Evolutionary conservation across 2,888 invertebrate species (phyloP).

Genomic region (Eilema griseolum): DNA sequence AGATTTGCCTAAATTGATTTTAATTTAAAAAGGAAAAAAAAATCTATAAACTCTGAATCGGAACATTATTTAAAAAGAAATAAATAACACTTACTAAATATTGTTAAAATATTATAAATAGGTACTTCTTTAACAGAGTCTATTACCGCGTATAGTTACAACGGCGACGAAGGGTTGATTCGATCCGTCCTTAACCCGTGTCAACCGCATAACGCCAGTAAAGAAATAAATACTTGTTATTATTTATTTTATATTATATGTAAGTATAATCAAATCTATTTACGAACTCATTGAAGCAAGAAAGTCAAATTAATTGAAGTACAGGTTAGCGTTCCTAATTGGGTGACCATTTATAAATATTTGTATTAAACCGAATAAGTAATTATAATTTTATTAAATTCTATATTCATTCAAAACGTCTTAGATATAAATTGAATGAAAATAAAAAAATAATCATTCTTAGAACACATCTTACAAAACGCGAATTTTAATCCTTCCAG

Average conservation of each 20-base stretch:
- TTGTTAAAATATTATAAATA: background rate
- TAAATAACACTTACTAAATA: background rate
- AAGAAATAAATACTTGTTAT: slow-evolving; percentile 59
- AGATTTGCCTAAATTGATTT: no score
- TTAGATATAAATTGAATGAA: background rate
- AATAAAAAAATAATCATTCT: background rate
- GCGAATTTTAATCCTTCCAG: background rate
- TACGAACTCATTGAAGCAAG: slow-evolving; percentile 18
- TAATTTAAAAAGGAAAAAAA: no score
- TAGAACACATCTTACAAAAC: background rate
- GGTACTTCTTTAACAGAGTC: slow-evolving; percentile 50
- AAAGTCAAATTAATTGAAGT: background rate
- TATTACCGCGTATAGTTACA: slow-evolving; percentile 51
- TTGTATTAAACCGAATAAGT: no score
- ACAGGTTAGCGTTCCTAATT: background rate
- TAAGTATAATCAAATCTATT: background rate
- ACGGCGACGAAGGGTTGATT: slow-evolving; percentile 47
- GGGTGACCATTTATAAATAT: background rate
- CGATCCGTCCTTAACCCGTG: slow-evolving; percentile 47
- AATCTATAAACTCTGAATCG: background rate
- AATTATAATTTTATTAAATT: no score
- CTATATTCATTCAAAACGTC: no score
- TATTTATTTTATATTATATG: no score
- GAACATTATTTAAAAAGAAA: background rate
- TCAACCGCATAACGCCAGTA: slow-evolving; percentile 43